Base-by-base conservation (phyloP, 2,113 vertebrate species). In the Cheirogaleus medius region DNA sequence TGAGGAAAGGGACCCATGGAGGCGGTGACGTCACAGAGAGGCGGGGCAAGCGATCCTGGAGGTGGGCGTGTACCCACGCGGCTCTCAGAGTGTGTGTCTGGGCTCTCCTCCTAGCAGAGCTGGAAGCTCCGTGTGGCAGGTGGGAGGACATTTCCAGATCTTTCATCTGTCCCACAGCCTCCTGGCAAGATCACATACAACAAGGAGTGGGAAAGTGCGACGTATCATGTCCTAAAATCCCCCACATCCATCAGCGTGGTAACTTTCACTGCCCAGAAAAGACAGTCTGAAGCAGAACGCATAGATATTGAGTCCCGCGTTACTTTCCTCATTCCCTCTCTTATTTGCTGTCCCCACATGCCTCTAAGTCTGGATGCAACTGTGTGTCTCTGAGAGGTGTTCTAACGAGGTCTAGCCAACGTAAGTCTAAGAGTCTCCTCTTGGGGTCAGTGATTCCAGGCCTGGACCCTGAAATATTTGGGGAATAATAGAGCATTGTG, bases 61-160 rank as follows among this genome's bases (percentile, higher is more conserved):
- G 7, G 20, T 1, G 9, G n/a, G 1, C 6, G 14, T 39, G 18
- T 18, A 8, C 44, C 23, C 5, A 2, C 0, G 1, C 4, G 15
- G 17, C 42, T 63, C 76, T 76, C 17, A 21, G 64, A 6, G 17
- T 20, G 17, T 56, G 80, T n/a, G 25, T 23, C 10, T 44, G 18
- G 44, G 8, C 29, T 54, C n/a, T 82, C 39, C 56, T 63, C 15
- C 5, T 1, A 44, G 25, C n/a, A 21, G 1, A 64, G 14, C 32
- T 8, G 2, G 42, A 44, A 60, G 17, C 2, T 27, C 52, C 27
- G 52, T 0, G 0, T 21, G 47, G 17, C 1, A 34, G 39, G 52
- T 3, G 4, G 39, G 74, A 64, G 29, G 56, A 44, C 1, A 0
- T 54, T 18, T 71, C 63, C 54, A 81, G 49, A 60, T 1, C 23